Base-by-base conservation (phyloP, 2,888 invertebrate species). In the Hartigia nigra region DNA sequence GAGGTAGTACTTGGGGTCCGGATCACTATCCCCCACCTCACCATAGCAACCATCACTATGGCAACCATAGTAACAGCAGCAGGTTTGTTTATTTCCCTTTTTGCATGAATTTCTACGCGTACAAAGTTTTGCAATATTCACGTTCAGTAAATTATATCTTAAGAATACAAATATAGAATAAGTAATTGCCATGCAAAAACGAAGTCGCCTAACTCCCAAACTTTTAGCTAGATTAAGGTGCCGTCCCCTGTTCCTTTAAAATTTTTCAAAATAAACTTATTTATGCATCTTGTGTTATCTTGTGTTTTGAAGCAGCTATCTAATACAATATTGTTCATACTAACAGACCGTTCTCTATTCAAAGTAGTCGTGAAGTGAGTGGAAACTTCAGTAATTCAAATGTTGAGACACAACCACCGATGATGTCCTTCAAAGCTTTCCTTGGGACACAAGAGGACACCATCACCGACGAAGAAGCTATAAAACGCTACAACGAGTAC, bases 401-500 rank as follows among this genome's bases (percentile, higher is more conserved):
- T 84, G 86, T 93, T 78, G 94, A 96, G 86, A 97, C 98, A 0
- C 98, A 98, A 87, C 97, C 98, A 0, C 96, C 98, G 0, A 98
- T 99, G 97, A 96, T 99, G 95, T 96, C 98, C 1, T 97, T 99
- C 92, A 99, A 99, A 92, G 97, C 98, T 85, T 99, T 98, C 92
- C 93, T 99, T 79, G 96, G 96, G 69, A 97, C 98, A 23, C 98
- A 99, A 92, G 99, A 99, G 92, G 99, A 99, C 92, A 96, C 97
- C 83, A 99, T 99, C 87, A 98, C 98, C 69, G 99, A 99, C 86
- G 98, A 98, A 84, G 99, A 99, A 90, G 98, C 98, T 3, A 95
- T 99, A 84, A 95, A 96, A 89, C 98, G 98, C 91, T 99, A 99
- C 93, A 98, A 98, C 92, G 99, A 99, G 90, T 99, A 99, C 93